Conservation (phyloP, 1,140 invertebrate species). For the Lasioglossum baleicum region DNA sequence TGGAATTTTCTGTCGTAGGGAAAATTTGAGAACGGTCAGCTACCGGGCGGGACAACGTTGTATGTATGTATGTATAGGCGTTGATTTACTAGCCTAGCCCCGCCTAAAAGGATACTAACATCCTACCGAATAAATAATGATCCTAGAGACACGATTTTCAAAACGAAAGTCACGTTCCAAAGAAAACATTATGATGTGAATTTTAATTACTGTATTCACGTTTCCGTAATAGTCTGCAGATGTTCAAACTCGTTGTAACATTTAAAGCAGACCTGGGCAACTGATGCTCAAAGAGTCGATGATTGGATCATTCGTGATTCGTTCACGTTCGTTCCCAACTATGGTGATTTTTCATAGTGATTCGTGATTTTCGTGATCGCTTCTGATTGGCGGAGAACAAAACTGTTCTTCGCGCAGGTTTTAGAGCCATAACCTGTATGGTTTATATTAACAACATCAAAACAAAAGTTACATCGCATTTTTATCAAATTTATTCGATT, state of each 20-base stretch:
- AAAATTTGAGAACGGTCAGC: slow-evolving; percentile 32
- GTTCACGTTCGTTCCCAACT: no score
- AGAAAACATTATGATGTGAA: slow-evolving; percentile 12
- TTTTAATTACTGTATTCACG: neutral
- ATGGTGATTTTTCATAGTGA: no score
- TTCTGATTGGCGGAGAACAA: no score
- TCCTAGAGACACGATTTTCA: neutral
- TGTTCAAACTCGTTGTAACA: neutral
- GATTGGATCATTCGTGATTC: no score
- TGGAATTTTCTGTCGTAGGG: neutral
- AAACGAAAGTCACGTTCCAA: slow-evolving; percentile 23
- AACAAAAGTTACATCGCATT: no score
- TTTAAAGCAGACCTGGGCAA: no score
- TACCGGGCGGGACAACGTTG: neutral
- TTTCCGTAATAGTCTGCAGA: neutral
- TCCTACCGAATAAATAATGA: neutral
- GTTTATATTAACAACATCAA: no score
- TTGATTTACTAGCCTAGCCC: slow-evolving; percentile 4
- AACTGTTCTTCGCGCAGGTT: no score
- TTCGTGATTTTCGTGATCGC: no score
- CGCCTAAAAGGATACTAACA: neutral
- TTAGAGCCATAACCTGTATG: no score
- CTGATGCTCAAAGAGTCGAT: neutral
- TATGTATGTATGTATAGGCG: neutral
- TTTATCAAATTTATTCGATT: no score